A percentile compares a stretch with the other conserved stretches of the same genome.
Conservation (phyloP, 2,888 invertebrate species). For the Plebejus argus region DNA sequence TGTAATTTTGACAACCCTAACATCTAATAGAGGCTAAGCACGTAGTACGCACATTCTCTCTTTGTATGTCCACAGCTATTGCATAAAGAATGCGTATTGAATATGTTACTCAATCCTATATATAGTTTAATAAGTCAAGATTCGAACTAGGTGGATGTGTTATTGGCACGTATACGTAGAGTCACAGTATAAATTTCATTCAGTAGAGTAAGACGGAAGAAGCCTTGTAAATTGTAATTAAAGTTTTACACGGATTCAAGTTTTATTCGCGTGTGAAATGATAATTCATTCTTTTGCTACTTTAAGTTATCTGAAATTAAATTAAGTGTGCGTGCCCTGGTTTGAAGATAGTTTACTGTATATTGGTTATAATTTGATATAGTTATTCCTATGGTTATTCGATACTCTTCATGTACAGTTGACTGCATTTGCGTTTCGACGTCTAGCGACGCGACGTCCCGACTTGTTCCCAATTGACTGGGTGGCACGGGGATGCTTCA, state of each 20-base stretch:
- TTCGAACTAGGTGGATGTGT: conserved; percentile 38
- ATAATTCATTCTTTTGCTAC: not conserved
- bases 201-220: not conserved
- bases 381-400: conserved; percentile 26
- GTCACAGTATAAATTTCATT: conserved; percentile 25
- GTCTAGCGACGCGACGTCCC: conserved; percentile 15
- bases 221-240: not conserved
- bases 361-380: not conserved
- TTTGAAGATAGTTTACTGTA: not conserved
- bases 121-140: conserved; percentile 42
- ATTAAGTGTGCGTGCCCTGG: not conserved
- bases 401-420: conserved; percentile 35
- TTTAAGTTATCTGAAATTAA: not conserved
- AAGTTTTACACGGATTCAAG: not conserved
- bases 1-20: conserved; percentile 51
- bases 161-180: conserved; percentile 35
- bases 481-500: not conserved
- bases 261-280: not conserved
- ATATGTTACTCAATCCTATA: conserved; percentile 45
- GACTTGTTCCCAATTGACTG: conserved; percentile 13
- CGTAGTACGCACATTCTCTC: conserved; percentile 63
- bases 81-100: conserved; percentile 58
- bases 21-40: conserved; percentile 51
- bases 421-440: conserved; percentile 34
- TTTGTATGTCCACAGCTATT: conserved; percentile 60